Evolutionary conservation across 2,113 vertebrate genomes (phyloP), one percentile per base, ranked within the genome.

Genomic region (Channa maculata): DNA sequence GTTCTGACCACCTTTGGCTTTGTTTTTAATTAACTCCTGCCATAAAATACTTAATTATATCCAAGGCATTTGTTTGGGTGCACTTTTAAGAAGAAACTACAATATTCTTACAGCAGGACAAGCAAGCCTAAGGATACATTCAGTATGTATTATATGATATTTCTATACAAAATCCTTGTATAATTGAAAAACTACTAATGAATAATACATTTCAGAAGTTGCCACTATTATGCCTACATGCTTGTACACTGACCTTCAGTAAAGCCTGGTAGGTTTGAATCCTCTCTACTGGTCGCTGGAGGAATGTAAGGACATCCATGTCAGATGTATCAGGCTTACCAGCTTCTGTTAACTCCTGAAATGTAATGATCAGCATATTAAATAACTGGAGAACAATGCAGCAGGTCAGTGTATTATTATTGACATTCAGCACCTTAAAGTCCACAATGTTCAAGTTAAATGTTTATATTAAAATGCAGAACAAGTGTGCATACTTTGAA

Each of bases 11-110:
- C 94, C 96, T 36, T 95, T 95, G 0, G 97, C 97, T 90, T 99
- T 99, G 86, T 98, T 99, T 54, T 96, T 93, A 84, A 99, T 98
- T 60, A 99, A 75, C 77, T 99, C 98, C 98, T 99, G 84, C 0
- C 34, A 62, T 5, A n/a, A 8, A 51, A 15, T 1, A 9, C 5
- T 8, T 6, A 51, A 60, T 84, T 70, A 51, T 12, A 62, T 36
- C 3, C 2, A 2, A 76, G 9, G 4, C 10, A 13, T 36, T 54
- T 2, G 24, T 24, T 24, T 24, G 24, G 24, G 24, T 24, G 24
- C 24, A 24, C 24, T 24, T 24, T 24, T 24, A 24, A 24, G n/a
- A n/a, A n/a, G n/a, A n/a, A 8, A 33, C 3, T 15, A 43, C 7
- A 24, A 64, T n/a, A 14, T 3, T 59, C 5, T 9, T 65, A 70